Evolutionary conservation across 2,113 vertebrate genomes (phyloP), one percentile per base, ranked within the genome.

Genomic region (Zapus hudsonius): DNA sequence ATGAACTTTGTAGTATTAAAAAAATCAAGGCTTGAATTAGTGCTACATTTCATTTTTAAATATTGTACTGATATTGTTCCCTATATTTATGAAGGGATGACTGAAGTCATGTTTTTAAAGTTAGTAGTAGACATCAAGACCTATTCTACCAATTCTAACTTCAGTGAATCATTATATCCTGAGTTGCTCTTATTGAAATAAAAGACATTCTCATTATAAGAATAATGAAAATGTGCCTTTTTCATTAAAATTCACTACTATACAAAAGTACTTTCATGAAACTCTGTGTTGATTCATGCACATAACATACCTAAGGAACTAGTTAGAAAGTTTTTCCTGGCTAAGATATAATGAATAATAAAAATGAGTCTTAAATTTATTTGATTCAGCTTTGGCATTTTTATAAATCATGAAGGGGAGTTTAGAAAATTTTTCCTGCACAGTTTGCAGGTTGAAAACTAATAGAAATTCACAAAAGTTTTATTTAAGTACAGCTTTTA

Each of bases 221-320:
- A 94, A 89, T 70, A 66, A 36, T 93, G 96, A 72, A 29, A 83
- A 59, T 86, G 22, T 38, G 0, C 80, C 86, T 93, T 82, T 96
- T 96, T 82, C 47, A 95, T 93, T 95, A 84, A 90, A 81, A 94
- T 82, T 96, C 69, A 96, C 91, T 0, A 1, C 80, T 92, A 95
- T 96, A 94, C 95, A 95, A 95, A 96, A 95, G 52, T 86, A 91
- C 3, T 66, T 92, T 97, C 76, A 90, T 96, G 96, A 72, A 90
- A 93, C 74, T 94, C 88, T 89, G 38, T 94, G 93, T 97, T 97
- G 97, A 96, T 91, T 97, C 93, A 92, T 94, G 67, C 69, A 96
- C 87, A 86, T 95, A 95, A 95, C 96, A 90, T 84, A 93, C 78
- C 78, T 85, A 80, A 92, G 79, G 88, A 96, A 11, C 84, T 88